Base-by-base conservation (phyloP, 2,113 vertebrate genomes). In the Grus americana region DNA sequence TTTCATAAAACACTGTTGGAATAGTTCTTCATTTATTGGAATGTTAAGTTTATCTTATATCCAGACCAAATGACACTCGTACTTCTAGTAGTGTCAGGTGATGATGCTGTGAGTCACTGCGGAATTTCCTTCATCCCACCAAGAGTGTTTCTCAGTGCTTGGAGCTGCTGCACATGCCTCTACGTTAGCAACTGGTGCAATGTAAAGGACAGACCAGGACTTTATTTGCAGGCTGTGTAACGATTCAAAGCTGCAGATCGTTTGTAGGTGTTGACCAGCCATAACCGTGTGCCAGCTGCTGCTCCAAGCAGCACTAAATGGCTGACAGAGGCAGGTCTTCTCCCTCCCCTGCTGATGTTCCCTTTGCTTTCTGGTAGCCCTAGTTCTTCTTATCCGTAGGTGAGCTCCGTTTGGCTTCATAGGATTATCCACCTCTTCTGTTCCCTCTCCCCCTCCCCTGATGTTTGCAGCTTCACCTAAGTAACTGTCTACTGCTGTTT, bases 1-100 rank as follows among this genome's bases (percentile, higher is more conserved):
- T 91, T 91, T 91, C 32, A 75, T 95, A 55, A 90, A 92, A 59
- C 81, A 55, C 49, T 42, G 5, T 54, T 80, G 59, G 54, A 80
- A 22, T 83, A 57, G 36, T 76, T 78, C 15, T 58, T 81, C 6
- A 23, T 93, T 89, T 66, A 78, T 63, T 82, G 29, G 44, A 79
- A 46, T 68, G 44, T 38, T 79, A 72, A 59, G 20, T 59, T 82
- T 67, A 85, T 10, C 74, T 74, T 70, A 11, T 58, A 23, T 38
- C 38, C 68, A 74, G 50, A 52, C 50, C 24, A 40, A 46, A 14
- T 80, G 57, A 40, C 8, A 11, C 36, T 80, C 14, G 44, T 23
- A 6, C n/a, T 66, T 63, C 24, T 29, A 30, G 44, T 4, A 5
- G 27, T 81, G 42, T 23, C 30, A 72, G 49, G 23, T 24, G 78